Conservation (phyloP, 2,797 vertebrate genomes). For the Siniperca undulata region DNA sequence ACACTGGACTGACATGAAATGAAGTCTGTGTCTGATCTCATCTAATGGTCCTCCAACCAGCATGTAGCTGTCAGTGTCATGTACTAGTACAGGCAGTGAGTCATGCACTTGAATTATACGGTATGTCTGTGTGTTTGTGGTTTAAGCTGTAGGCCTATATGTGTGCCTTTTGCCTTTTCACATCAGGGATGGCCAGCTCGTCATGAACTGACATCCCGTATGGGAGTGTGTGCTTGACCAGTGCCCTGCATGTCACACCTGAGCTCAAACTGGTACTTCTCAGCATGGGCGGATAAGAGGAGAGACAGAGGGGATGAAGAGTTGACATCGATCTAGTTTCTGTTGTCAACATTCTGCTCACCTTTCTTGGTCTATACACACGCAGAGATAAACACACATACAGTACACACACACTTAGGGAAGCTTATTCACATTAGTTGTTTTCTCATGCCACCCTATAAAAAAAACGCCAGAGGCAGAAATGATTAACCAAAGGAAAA, state of each 20-base stretch:
- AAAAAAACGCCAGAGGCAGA: neutral
- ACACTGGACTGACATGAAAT: neutral
- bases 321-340: neutral
- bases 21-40: neutral
- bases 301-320: neutral
- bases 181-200: neutral
- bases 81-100: neutral
- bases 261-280: neutral
- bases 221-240: neutral
- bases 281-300: neutral
- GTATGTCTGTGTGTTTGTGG: neutral
- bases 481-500: neutral
- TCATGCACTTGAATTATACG: neutral
- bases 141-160: neutral
- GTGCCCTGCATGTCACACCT: neutral
- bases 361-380: neutral
- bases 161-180: neutral
- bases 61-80: neutral
- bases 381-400: neutral
- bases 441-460: neutral
- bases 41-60: neutral
- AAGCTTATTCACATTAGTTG: too few relatives aligned
- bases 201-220: neutral
- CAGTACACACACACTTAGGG: neutral
- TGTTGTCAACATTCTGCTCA: neutral